A percentile compares a stretch with the other conserved stretches of the same genome.
phyloP scores from a whole-genome alignment of 2,113 vertebrate species.

The Atherinomorus stipes region DNA sequence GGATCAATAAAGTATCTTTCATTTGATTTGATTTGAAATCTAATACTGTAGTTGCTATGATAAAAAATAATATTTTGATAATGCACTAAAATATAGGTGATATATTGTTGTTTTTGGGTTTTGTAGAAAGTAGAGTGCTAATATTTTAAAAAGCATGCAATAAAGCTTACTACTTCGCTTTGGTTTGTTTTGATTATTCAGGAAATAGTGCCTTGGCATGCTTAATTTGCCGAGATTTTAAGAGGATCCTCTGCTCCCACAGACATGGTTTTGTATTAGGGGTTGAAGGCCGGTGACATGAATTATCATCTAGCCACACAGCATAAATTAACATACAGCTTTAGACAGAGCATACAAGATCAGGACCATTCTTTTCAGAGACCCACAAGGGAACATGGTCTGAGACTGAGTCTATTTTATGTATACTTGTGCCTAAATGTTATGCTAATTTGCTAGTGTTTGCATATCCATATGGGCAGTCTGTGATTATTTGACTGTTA shows the following conservation, averaged over 20 bases:
- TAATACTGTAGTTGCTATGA: no score
- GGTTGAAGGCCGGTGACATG: conserved; percentile 52
- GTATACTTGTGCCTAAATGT: conserved; percentile 66
- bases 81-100: neutral
- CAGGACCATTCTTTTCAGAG: conserved; percentile 62
- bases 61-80: neutral
- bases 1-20: no score
- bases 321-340: conserved; percentile 61
- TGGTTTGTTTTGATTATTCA: no score
- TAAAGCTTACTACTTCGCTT: no score
- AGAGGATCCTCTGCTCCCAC: conserved; percentile 42
- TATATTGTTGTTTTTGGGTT: neutral
- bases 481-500: neutral
- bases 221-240: conserved; percentile 22
- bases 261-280: conserved; percentile 46
- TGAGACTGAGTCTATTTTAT: conserved; percentile 43
- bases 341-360: conserved; percentile 64
- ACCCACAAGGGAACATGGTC: conserved; percentile 60
- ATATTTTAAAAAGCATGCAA: no score
- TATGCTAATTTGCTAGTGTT: conserved; percentile 66
- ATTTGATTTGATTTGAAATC: conserved; percentile 4
- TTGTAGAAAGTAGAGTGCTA: neutral
- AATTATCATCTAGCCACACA: conserved; percentile 67
- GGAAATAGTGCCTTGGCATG: neutral
- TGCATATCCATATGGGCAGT: conserved; percentile 25